Evolutionary conservation across 2,113 vertebrate genomes (phyloP).

Genomic region (Rhinichthys klamathensis): DNA sequence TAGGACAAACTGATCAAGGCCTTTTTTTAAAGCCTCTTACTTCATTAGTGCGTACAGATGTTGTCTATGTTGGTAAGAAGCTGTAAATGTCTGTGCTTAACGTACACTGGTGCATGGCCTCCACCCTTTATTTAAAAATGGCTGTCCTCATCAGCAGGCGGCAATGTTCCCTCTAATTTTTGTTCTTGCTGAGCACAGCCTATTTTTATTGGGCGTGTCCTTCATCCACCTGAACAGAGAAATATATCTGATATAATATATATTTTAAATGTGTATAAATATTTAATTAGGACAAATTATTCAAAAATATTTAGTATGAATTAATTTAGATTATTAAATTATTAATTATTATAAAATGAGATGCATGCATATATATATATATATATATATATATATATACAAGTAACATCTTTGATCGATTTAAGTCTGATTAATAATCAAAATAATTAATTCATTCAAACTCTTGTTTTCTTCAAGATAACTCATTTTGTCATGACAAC

Average conservation of each 20-base stretch:
- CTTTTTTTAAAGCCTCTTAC: constrained; percentile 2
- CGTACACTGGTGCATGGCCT: constrained; percentile 3
- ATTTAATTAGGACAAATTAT: too few species aligned
- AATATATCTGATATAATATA: neutral
- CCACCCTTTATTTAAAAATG: constrained; percentile 35
- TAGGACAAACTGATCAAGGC: neutral
- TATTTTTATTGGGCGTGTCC: neutral
- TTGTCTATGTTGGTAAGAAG: constrained; percentile 39
- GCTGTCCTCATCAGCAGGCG: neutral
- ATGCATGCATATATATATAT: too few species aligned
- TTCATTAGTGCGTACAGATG: constrained; percentile 33
- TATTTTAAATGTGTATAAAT: neutral
- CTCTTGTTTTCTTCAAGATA: neutral
- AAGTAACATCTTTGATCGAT: too few species aligned
- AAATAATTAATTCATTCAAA: too few species aligned
- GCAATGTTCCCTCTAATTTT: constrained; percentile 16
- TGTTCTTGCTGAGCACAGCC: neutral
- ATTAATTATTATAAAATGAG: neutral
- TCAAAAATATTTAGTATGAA: neutral
- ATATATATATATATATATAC: too few species aligned
- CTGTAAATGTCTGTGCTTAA: constrained; percentile 17
- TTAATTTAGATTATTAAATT: neutral
- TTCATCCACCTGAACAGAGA: constrained; percentile 3
- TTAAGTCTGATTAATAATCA: too few species aligned
- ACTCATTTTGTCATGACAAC: neutral